These are phyloP conservation scores for Coranthus polyacanthus DNA, from an alignment of 2,797 vertebrate species.

Conservation along the genomic window DNA sequence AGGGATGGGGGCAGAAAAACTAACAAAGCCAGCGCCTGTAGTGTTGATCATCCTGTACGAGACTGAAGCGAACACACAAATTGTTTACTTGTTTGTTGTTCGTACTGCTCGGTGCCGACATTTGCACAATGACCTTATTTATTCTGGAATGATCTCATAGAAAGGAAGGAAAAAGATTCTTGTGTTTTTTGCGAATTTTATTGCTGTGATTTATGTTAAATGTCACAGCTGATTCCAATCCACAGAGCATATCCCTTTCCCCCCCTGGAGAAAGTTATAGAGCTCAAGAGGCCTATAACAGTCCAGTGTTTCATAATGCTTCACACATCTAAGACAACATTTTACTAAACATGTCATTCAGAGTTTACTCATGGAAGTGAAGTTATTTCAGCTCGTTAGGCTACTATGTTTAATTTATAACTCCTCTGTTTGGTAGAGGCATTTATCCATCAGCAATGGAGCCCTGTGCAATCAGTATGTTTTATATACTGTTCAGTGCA, in stretches of 20 bases:
- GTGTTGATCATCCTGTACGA: constrained; percentile 57
- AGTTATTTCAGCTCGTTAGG: constrained; percentile 59
- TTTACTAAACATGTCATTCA: constrained; percentile 36
- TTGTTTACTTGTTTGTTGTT: constrained; percentile 65
- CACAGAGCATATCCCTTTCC: constrained; percentile 38
- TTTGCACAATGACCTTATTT: constrained; percentile 60
- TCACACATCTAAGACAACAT: constrained; percentile 55
- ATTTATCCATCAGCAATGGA: constrained; percentile 18
- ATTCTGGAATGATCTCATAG: constrained; percentile 47
- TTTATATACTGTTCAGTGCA: not conserved
- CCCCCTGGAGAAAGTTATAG: constrained; percentile 52
- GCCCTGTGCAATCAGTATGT: constrained; percentile 3
- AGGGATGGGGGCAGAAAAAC: constrained; percentile 72
- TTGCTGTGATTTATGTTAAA: constrained; percentile 66
- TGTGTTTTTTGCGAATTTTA: constrained; percentile 58
- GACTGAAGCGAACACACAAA: constrained; percentile 51
- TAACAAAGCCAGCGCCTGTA: constrained; percentile 69
- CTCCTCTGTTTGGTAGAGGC: constrained; percentile 18
- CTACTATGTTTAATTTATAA: constrained; percentile 37
- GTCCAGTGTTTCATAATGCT: constrained; percentile 54
- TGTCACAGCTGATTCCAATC: constrained; percentile 74
- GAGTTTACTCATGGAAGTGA: constrained; percentile 55
- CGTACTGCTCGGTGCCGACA: constrained; percentile 21
- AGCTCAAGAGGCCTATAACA: constrained; percentile 61
- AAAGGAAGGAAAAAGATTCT: constrained; percentile 24